Conservation (phyloP, 2,888 invertebrate species). For the Acrocera orbiculus region DNA sequence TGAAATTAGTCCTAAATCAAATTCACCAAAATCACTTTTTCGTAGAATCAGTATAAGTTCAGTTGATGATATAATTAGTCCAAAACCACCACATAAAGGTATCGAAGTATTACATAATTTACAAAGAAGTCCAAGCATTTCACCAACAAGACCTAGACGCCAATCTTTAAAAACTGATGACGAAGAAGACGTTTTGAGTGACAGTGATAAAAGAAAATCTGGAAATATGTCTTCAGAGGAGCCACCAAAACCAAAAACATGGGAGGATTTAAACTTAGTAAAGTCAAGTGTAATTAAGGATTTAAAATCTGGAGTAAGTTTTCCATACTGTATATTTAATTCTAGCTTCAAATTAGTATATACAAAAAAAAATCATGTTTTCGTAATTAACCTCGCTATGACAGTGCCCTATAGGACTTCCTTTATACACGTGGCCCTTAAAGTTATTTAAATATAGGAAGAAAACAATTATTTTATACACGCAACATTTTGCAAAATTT, state of each 20-base stretch:
- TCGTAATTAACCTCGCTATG: no score
- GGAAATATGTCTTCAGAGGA: background rate
- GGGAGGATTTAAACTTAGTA: conserved; percentile 46
- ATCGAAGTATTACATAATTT: conserved; percentile 51
- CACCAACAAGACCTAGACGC: conserved; percentile 33
- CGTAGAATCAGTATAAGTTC: conserved; percentile 29
- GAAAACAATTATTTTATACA: no score
- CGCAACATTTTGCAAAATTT: no score
- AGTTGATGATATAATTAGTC: conserved; percentile 32
- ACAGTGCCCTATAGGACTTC: no score
- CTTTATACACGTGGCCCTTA: no score
- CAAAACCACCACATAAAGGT: conserved; percentile 37
- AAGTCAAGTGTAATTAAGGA: conserved; percentile 43
- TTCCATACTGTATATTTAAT: no score
- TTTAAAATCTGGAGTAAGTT: conserved; percentile 49
- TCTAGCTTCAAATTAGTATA: no score
- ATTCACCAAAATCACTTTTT: conserved; percentile 20
- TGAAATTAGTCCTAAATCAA: conserved; percentile 9
- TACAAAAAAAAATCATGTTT: no score
- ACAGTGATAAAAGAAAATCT: conserved; percentile 6
- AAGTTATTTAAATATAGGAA: no score
- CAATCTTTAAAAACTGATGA: conserved; percentile 9
- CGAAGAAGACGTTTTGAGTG: background rate
- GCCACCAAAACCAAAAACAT: conserved; percentile 18
- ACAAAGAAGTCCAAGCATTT: conserved; percentile 42